Evolutionary conservation across 2,888 invertebrate genomes (phyloP), one percentile per base, ranked within the genome.

Genomic region (Pandemis heparana): DNA sequence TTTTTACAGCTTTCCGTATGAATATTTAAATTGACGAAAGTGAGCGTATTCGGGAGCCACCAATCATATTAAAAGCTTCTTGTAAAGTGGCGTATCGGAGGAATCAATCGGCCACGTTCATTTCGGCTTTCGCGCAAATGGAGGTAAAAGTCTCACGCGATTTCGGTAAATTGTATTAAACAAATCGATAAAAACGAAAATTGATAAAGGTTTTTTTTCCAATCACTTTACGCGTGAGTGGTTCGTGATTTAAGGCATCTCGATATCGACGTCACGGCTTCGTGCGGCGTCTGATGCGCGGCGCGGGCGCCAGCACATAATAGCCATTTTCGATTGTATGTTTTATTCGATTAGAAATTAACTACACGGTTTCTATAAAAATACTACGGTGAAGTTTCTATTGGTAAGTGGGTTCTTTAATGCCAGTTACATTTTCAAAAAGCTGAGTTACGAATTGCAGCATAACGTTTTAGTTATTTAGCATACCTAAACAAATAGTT

Each of bases 221-320:
- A 85, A 85, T 87, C 86, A 87, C 87, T 91, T 91, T 86, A 87
- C 89, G 88, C 88, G 89, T 91, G 90, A 92, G 92, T 92, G 92
- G 80, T 86, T 89, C 89, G 89, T 89, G 89, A 89, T 89, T 89
- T 87, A 83, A 84, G 81, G 79, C 82, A 83, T 85, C 84, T 83
- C 82, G 81, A 79, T 85, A 81, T 84, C 81, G 80, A 78, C 80
- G 77, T 77, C 77, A 80, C 75, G 78, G 43, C 77, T 81, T 79
- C 80, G 81, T 83, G 80, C 84, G 80, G 80, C 79, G 71, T 75
- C 78, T 77, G 64, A 72, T 46, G 75, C 72, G 74, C 76, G 72
- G 79, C 79, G 76, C 77, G 78, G 77, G 71, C 75, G 71, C 75
- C 75, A 79, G 82, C 80, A 82, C 82, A 83, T 84, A 83, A 85